These are phyloP conservation scores for Chaenogobius annularis DNA, from an alignment of 2,113 vertebrate genomes.

Conservation along the genomic window DNA sequence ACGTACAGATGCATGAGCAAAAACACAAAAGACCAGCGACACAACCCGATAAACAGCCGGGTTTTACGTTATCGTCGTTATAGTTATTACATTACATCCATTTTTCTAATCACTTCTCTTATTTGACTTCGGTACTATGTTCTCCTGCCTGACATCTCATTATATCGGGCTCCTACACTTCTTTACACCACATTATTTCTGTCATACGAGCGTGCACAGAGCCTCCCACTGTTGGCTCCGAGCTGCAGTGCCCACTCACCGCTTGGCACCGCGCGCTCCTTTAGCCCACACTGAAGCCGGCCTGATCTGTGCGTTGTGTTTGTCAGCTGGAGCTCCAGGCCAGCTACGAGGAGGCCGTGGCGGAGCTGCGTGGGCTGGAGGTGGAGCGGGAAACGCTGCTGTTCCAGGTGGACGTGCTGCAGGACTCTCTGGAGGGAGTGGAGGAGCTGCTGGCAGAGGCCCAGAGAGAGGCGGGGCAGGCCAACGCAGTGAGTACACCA, in stretches of 20 bases:
- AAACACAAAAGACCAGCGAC: too few relatives aligned
- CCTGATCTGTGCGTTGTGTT: slow-evolving; percentile 14
- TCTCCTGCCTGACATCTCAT: neutral
- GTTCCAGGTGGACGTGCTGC: slow-evolving; percentile 80
- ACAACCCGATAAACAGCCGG: too few relatives aligned
- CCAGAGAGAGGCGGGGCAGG: slow-evolving; percentile 69
- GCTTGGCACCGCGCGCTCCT: slow-evolving; percentile 26
- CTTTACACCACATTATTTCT: neutral
- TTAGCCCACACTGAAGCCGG: slow-evolving; percentile 45
- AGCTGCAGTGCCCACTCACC: slow-evolving; percentile 28
- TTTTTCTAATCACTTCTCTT: neutral
- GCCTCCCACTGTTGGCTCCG: slow-evolving; percentile 39
- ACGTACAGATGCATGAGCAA: too few relatives aligned
- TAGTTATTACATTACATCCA: neutral
- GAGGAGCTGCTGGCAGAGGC: slow-evolving; percentile 79
- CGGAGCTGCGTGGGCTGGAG: slow-evolving; percentile 75
- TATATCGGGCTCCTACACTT: neutral
- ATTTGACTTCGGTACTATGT: neutral
- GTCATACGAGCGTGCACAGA: slow-evolving; percentile 10
- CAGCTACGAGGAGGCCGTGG: slow-evolving; percentile 73
- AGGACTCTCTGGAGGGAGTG: slow-evolving; percentile 75
- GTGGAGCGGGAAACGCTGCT: slow-evolving; percentile 74
- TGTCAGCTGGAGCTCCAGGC: slow-evolving; percentile 75
- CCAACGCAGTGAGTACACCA: slow-evolving; percentile 53
- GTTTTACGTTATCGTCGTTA: neutral